Base-by-base conservation (phyloP, 2,113 vertebrate genomes). In the Symphodus melops region DNA sequence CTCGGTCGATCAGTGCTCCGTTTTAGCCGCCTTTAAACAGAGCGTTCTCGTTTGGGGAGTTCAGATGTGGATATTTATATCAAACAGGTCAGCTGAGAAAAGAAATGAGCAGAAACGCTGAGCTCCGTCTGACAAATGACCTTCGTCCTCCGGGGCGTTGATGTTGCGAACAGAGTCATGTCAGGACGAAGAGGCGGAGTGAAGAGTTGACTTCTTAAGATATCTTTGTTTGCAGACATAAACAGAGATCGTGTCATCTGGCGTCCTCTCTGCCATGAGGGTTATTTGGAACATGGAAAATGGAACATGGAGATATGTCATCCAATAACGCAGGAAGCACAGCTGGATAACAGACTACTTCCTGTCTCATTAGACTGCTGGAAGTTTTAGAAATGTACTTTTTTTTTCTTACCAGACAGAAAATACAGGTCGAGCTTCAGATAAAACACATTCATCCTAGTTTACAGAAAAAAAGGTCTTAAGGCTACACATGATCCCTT, bases 31-130 rank as follows among this genome's bases (percentile, higher is more conserved):
- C 75, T 91, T 91, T 88, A 88, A 92, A 91, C 84, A 55, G 81
- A 88, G 74, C 69, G 82, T 79, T 89, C 89, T 83, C 89, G 55
- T 93, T 89, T 85, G 70, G 83, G 85, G 92, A 92, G 79, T 90
- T 93, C 89, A 91, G 82, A 68, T 70, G 37, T 21, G 68, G 92
- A 79, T 94, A 94, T 94, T 93, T 92, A 90, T 94, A 94, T 87
- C 87, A 92, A 93, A 66, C 87, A 13, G 93, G 93, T 92, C 93
- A 92, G 84, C 71, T 66, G 79, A 91, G 78, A 81, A 87, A 83
- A 81, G 67, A 42, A 77, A 84, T 46, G 80, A 86, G 81, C 76
- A 73, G 75, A 85, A 85, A 77, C 81, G 64, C 44, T 13, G 70
- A 73, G 82, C 79, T 67, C 68, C 76, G 83, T 73, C 75, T 83